phyloP scores from a whole-genome alignment of 1,140 invertebrate species.

The Hyposmocoma kahamanoa region DNA sequence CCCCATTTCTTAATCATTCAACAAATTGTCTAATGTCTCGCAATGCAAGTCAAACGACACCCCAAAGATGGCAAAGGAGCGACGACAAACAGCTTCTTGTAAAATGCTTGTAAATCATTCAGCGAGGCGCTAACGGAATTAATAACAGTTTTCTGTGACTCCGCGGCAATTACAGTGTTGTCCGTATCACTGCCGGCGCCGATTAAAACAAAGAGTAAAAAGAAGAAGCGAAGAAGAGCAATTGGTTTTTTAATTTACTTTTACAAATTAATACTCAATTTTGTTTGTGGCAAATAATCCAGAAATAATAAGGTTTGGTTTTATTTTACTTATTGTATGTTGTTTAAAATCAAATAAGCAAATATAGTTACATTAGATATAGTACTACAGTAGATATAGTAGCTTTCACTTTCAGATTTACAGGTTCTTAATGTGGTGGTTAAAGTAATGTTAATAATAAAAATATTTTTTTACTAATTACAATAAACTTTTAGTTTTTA shows the following conservation, averaged over 20 bases:
- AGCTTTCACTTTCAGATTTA: no score
- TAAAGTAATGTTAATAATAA: no score
- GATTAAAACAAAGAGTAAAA: slow-evolving; percentile 37
- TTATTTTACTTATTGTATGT: background rate
- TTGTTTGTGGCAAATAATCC: background rate
- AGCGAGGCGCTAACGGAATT: slow-evolving; percentile 47
- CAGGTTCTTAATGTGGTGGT: no score
- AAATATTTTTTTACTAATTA: no score
- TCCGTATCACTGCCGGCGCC: slow-evolving; percentile 50
- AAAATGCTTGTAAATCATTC: slow-evolving; percentile 4
- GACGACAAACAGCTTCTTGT: no score
- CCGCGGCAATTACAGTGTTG: slow-evolving; percentile 48
- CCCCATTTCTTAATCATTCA: no score
- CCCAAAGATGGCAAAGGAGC: no score
- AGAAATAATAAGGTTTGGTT: background rate
- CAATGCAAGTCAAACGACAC: no score
- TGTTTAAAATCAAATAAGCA: background rate
- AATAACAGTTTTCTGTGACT: slow-evolving; percentile 64
- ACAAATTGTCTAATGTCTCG: no score
- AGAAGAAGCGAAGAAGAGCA: no score
- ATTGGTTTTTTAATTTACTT: no score
- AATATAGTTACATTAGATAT: background rate
- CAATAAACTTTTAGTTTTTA: background rate
- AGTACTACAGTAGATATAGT: background rate
- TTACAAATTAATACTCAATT: no score